Evolutionary conservation across 2,888 invertebrate genomes (phyloP), one percentile per base, ranked within the genome.

Genomic region (Congeria kusceri): DNA sequence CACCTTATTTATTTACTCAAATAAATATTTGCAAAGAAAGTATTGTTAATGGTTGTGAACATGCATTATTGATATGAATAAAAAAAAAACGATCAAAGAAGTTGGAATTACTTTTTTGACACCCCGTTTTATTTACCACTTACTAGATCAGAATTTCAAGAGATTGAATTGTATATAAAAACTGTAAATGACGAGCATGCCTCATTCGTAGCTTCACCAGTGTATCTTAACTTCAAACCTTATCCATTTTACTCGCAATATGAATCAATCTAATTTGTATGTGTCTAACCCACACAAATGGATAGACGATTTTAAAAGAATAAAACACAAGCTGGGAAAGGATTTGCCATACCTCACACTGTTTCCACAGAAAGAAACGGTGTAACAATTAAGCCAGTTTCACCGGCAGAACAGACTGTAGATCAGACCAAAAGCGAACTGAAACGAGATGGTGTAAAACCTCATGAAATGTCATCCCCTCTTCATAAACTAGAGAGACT

Each of bases 131-230:
- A 77, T 73, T 23, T 76, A 53, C 74, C 76, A 7, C 0, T 80
- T 13, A 80, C 73, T 49, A 76, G 49, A 49, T 39, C 25, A 15
- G 80, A 80, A 66, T 15, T 77, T 46, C 69, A 72, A 62, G 69
- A 76, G 29, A 15, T 80, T 15, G 73, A 77, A 57, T 66, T 80
- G 46, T 18, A 3, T 77, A 80, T 80, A 66, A 80, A 76, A 62
- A 73, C 76, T 13, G 44, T 13, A 1, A 39, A 73, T 15, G 67
- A 63, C 15, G 66, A 72, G 13, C 44, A 62, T 15, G 80, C 77
- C n/a, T 80, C 80, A 77, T 72, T 77, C 53, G 20, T 80, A 61
- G 44, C n/a, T 57, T 72, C 68, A 32, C 80, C 76, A 20, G 65
- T 80, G 63, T 47, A 69, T 39, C 11, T 77, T 0, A 77, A 62